Conservation (phyloP, 2,113 vertebrate species). For the Carlito syrichta region DNA sequence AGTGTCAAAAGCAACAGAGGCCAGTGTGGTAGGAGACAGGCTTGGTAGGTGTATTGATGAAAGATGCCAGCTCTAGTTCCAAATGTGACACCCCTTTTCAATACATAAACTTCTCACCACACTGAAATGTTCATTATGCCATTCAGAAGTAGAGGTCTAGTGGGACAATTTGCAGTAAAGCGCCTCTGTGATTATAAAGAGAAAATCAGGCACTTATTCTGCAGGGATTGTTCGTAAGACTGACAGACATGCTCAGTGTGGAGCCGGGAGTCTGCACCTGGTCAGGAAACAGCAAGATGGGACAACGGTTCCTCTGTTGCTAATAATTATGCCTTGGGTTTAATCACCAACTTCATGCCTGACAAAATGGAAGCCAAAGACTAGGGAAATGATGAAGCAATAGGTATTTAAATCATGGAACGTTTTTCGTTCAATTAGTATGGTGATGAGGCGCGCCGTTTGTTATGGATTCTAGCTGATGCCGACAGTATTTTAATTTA, state of each 20-base stretch:
- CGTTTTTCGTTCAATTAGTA: conserved; percentile 80
- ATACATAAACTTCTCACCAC: conserved; percentile 67
- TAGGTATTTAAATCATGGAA: conserved; percentile 87
- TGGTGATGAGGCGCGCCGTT: conserved; percentile 83
- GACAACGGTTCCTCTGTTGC: conserved; percentile 82
- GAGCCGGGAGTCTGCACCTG: conserved; percentile 85
- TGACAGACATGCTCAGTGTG: conserved; percentile 79
- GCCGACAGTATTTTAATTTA: conserved; percentile 81
- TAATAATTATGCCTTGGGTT: conserved; percentile 85
- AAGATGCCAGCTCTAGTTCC: conserved; percentile 23
- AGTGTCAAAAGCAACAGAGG: conserved; percentile 41
- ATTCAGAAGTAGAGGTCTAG: conserved; percentile 80
- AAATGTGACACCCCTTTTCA: conserved; percentile 68
- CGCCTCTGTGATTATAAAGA: conserved; percentile 79
- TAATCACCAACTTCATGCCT: conserved; percentile 84
- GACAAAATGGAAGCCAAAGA: conserved; percentile 82
- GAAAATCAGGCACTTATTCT: conserved; percentile 86
- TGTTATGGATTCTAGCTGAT: conserved; percentile 80
- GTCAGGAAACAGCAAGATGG: conserved; percentile 83
- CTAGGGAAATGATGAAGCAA: conserved; percentile 82
- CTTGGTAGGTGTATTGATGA: conserved; percentile 28
- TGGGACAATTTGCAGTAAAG: conserved; percentile 82
- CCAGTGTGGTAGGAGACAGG: background rate
- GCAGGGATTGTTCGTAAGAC: conserved; percentile 81
- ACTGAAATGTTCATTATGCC: conserved; percentile 79